Percentiles rank a stretch among this genome's conserved stretches.
Conservation (phyloP, 2,888 invertebrate species). For the Cheilosia impressa region DNA sequence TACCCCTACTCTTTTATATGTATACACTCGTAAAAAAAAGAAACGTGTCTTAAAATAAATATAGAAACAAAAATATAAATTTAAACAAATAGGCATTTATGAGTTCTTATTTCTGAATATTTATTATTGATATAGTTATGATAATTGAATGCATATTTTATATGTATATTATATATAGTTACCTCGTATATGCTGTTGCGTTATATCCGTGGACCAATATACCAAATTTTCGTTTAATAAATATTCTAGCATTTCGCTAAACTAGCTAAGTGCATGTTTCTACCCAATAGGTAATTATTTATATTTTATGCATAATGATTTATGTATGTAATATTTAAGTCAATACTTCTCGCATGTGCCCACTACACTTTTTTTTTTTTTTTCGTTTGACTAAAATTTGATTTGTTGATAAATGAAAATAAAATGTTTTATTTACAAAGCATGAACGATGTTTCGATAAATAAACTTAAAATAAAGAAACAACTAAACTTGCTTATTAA, state of each 20-base stretch:
- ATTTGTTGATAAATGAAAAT: slow-evolving; percentile 13
- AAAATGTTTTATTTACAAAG: slow-evolving; percentile 61
- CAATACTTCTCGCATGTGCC: slow-evolving; percentile 72
- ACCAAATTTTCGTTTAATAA: slow-evolving; percentile 4
- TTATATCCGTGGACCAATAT: slow-evolving; percentile 36
- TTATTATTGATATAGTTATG: slow-evolving; percentile 29
- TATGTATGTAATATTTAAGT: slow-evolving; percentile 7
- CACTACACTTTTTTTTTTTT: slow-evolving; percentile 72
- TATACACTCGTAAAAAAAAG: neutral
- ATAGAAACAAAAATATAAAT: neutral
- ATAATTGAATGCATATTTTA: slow-evolving; percentile 31
- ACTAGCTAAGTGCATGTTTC: slow-evolving; percentile 59
- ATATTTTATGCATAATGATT: slow-evolving; percentile 19
- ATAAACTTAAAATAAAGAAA: slow-evolving; percentile 5
- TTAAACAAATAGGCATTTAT: slow-evolving; percentile 15
- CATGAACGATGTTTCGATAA: slow-evolving; percentile 21
- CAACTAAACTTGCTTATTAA: slow-evolving; percentile 23
- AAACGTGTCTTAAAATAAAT: neutral
- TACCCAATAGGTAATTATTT: slow-evolving; percentile 50
- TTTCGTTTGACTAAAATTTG: slow-evolving; percentile 27
- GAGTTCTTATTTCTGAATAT: slow-evolving; percentile 29
- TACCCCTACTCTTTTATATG: too few species aligned
- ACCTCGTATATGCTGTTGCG: slow-evolving; percentile 51
- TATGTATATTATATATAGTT: slow-evolving; percentile 39
- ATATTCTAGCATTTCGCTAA: slow-evolving; percentile 54